Conservation (phyloP, 2,888 invertebrate genomes). For the Lomographa bimaculata region DNA sequence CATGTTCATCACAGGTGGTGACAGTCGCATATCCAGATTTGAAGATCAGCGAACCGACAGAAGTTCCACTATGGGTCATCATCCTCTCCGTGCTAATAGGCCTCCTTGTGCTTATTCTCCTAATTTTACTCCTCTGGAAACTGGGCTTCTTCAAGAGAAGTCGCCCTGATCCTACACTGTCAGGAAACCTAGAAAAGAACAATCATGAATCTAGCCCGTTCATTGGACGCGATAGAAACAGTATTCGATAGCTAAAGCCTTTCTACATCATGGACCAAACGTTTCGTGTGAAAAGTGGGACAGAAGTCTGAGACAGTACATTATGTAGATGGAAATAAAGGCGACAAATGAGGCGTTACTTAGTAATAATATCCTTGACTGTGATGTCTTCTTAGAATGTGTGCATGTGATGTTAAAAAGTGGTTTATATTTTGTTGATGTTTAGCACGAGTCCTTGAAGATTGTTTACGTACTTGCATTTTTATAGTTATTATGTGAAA, state of each 20-base stretch:
- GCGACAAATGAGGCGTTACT: conserved; percentile 31
- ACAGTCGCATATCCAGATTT: conserved; percentile 93
- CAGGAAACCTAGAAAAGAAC: conserved; percentile 91
- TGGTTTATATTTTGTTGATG: conserved; percentile 67
- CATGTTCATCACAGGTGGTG: conserved; percentile 87
- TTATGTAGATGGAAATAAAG: no score
- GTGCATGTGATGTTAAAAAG: conserved; percentile 69
- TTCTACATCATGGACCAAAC: conserved; percentile 16
- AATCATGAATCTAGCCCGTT: conserved; percentile 87
- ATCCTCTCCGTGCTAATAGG: conserved; percentile 93
- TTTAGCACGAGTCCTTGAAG: conserved; percentile 58
- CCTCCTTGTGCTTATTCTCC: conserved; percentile 90
- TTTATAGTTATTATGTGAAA: conserved; percentile 57
- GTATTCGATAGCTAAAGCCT: conserved; percentile 67
- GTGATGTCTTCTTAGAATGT: conserved; percentile 81
- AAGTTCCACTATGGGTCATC: conserved; percentile 94
- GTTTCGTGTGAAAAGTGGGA: conserved; percentile 34
- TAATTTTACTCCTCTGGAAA: conserved; percentile 93
- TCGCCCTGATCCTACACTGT: conserved; percentile 92
- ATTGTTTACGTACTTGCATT: conserved; percentile 68
- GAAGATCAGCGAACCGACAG: conserved; percentile 88
- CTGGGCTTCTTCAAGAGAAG: conserved; percentile 95
- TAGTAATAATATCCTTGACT: conserved; percentile 69
- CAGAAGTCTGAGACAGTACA: conserved; percentile 40
- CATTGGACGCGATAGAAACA: conserved; percentile 69